Base-by-base conservation (phyloP, 2,113 vertebrate genomes). In the Odobenus rosmarus region DNA sequence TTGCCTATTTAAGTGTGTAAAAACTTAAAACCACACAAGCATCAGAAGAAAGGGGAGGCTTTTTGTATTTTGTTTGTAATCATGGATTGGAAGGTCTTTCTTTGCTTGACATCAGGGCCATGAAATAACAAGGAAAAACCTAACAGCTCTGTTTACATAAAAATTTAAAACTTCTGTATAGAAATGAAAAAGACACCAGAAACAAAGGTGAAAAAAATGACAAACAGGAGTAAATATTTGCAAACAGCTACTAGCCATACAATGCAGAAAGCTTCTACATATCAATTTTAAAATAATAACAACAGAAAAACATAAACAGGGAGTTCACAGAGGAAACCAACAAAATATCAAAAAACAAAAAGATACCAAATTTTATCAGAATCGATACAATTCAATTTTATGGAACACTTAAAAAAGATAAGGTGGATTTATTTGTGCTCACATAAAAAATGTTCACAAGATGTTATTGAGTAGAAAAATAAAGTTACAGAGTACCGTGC, bases 311-410 rank as follows among this genome's bases (percentile, higher is more conserved):
- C 19, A 33, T 14, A 76, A 64, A 51, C 71, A 39, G 42, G 31
- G 11, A 96, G 28, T 72, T 87, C 24, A 12, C 69, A 93, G 51
- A 88, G 67, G 26, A 96, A 94, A 24, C 5, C 39, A 76, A 84
- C 26, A 89, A 92, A 96, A 80, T 67, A 88, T 36, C 16, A 93
- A 49, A 24, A 97, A 95, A 84, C 62, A 82, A 94, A 90, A 96
- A 77, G 23, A 82, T 77, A 53, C 19, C 53, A 49, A 76, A 64
- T 72, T 92, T 74, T 61, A 69, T 42, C n/a, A 69, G 85, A 89
- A 92, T 84, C 84, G 76, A 61, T 88, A n/a, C 7, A 88, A 76
- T 69, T 81, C 46, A n/a, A 69, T 51, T 93, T 93, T 88, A 89
- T 64, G n/a, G 24, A 92, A 57, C 55, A 5, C 33, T 93, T 93